phyloP scores from a whole-genome alignment of 2,113 vertebrate species.

The Aldabrachelys gigantea region DNA sequence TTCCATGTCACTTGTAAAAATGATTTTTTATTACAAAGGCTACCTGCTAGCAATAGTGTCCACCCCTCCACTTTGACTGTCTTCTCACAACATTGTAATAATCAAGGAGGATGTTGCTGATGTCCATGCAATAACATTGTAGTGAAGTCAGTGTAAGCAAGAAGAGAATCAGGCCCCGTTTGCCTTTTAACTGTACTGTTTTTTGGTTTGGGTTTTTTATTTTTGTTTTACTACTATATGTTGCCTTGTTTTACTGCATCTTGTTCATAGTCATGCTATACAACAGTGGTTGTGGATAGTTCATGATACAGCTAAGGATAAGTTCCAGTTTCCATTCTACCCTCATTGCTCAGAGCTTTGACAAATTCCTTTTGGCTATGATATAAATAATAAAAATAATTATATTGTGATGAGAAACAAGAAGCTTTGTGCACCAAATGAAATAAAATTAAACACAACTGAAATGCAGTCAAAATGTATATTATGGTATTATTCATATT shows the following conservation, averaged over 20 bases:
- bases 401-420: not conserved
- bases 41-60: not conserved
- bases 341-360: not conserved
- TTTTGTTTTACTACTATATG: not conserved
- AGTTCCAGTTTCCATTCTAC: not conserved
- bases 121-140: not conserved
- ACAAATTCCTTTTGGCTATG: not conserved
- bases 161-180: not conserved
- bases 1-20: not conserved
- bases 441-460: constrained; percentile 3
- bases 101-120: not conserved
- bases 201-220: no score
- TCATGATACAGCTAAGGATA: not conserved
- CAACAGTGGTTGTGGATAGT: not conserved
- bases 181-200: not conserved
- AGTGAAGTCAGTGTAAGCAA: not conserved
- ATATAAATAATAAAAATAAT: not conserved
- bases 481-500: not conserved
- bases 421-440: not conserved
- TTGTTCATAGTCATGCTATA: not conserved
- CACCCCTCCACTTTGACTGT: not conserved
- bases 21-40: not conserved
- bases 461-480: not conserved
- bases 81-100: not conserved
- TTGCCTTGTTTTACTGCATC: not conserved